phyloP scores from a whole-genome alignment of 2,113 vertebrate species.

The Hippocampus abdominalis region DNA sequence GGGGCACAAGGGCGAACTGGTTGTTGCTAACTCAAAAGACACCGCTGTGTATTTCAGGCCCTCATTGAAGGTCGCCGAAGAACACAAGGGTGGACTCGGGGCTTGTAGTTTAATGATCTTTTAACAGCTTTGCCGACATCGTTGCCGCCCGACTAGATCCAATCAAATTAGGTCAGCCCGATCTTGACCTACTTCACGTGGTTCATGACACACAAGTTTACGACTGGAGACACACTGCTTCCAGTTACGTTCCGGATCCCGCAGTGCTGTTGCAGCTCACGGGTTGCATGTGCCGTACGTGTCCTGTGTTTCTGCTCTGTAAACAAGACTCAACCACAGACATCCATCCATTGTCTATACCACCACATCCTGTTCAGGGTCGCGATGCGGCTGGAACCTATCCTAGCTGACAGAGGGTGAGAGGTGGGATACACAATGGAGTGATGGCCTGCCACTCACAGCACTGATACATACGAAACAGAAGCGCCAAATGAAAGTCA shows the following conservation, averaged over 20 bases:
- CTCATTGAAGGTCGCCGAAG: slow-evolving; percentile 35
- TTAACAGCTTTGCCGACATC: slow-evolving; percentile 28
- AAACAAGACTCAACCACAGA: neutral
- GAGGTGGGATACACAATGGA: neutral
- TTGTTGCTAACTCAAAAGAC: slow-evolving; percentile 52
- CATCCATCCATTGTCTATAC: neutral
- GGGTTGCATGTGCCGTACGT: neutral
- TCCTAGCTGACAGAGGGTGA: neutral
- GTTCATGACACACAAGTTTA: slow-evolving; percentile 30
- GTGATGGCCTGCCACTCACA: neutral
- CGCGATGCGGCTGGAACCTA: neutral
- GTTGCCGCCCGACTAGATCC: slow-evolving; percentile 39
- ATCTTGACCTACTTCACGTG: slow-evolving; percentile 57
- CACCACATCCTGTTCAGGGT: neutral
- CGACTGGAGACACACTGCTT: neutral
- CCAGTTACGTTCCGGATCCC: neutral
- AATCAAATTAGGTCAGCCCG: slow-evolving; percentile 59
- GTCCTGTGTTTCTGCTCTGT: slow-evolving; percentile 1
- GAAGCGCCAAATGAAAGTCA: neutral
- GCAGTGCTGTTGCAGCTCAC: neutral
- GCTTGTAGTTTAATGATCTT: slow-evolving; percentile 32
- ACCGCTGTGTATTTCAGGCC: slow-evolving; percentile 21
- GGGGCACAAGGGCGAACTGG: slow-evolving; percentile 55
- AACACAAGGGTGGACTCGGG: slow-evolving; percentile 24
- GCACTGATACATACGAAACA: neutral